Evolutionary conservation across 1,140 invertebrate species (phyloP).

Genomic region (Augochlora pura): DNA sequence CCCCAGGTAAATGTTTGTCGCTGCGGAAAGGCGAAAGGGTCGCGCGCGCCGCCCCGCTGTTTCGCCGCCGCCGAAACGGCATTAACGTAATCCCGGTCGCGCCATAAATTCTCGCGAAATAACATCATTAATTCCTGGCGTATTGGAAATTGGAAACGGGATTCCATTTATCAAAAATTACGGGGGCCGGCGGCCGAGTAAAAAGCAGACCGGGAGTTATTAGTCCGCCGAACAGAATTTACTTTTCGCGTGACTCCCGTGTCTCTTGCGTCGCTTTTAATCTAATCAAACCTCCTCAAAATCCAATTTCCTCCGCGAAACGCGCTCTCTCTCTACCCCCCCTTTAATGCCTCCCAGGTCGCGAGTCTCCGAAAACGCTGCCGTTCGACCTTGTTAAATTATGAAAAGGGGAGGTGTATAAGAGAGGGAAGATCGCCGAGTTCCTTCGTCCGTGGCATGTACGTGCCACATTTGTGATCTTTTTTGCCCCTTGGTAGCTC

Average conservation of each 20-base stretch:
- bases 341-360: slow-evolving; percentile 25
- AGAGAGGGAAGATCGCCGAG: neutral
- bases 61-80: neutral
- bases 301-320: slow-evolving; percentile 34
- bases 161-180: neutral
- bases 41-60: neutral
- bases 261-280: slow-evolving; percentile 33
- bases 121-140: neutral
- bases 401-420: slow-evolving; percentile 2
- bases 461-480: neutral
- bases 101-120: neutral
- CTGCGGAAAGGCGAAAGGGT: too few relatives aligned
- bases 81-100: neutral
- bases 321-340: slow-evolving; percentile 7
- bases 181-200: neutral
- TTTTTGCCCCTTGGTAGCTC: too few relatives aligned
- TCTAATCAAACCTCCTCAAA: slow-evolving; percentile 41
- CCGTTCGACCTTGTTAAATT: slow-evolving; percentile 38
- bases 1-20: too few relatives aligned
- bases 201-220: slow-evolving; percentile 13
- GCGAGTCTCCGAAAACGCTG: slow-evolving; percentile 30
- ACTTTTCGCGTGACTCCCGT: slow-evolving; percentile 22
- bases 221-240: slow-evolving; percentile 30
- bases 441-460: neutral
- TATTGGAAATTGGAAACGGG: neutral